A percentile compares a stretch with the other conserved stretches of the same genome.
These are phyloP conservation scores for Hylyphantes graminicola DNA, from an alignment of 1,140 invertebrate genomes.

Conservation along the genomic window DNA sequence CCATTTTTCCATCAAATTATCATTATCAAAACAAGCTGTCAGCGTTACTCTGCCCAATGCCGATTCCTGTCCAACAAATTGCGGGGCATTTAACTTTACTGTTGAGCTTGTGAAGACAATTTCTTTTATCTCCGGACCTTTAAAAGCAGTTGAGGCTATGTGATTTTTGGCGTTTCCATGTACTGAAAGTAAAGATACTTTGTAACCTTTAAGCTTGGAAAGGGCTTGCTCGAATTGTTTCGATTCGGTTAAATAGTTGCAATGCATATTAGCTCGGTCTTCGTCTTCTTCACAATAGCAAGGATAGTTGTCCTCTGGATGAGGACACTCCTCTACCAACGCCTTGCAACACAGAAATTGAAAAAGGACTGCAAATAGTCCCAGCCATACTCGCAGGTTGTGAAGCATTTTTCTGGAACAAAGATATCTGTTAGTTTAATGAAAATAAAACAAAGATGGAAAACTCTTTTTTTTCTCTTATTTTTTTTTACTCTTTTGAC, in stretches of 20 bases:
- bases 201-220: neutral
- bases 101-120: constrained; percentile 27
- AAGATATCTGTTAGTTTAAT: too few species aligned
- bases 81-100: constrained; percentile 17
- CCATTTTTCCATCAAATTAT: neutral
- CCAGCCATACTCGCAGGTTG: too few species aligned
- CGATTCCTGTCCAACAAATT: constrained; percentile 26
- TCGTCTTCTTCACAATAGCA: constrained; percentile 56
- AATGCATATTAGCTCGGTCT: constrained; percentile 13
- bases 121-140: constrained; percentile 28
- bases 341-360: too few species aligned
- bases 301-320: constrained; percentile 40
- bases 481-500: too few species aligned
- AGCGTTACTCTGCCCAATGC: constrained; percentile 32
- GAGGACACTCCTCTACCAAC: constrained; percentile 24
- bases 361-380: too few species aligned
- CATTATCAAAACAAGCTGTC: constrained; percentile 34
- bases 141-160: constrained; percentile 36
- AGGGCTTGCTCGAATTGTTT: constrained; percentile 26
- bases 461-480: too few species aligned
- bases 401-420: too few species aligned
- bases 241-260: constrained; percentile 27
- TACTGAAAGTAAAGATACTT: constrained; percentile 34
- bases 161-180: neutral
- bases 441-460: too few species aligned